Percentiles rank a stretch among this genome's conserved stretches.
phyloP scores from a whole-genome alignment of 2,888 invertebrate species.

The Rotaria sp. region DNA sequence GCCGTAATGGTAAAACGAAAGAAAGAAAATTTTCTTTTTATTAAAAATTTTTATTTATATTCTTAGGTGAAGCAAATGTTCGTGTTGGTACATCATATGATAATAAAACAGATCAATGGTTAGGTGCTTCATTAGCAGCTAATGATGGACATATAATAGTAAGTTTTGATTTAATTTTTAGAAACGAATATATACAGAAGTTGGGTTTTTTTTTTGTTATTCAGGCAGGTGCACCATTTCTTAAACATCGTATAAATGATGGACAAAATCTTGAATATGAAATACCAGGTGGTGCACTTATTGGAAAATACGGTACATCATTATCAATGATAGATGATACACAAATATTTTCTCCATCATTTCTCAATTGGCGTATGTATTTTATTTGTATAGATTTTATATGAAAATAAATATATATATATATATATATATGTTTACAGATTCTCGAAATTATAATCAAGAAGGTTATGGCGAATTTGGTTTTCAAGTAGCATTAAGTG shows the following conservation, averaged over 20 bases:
- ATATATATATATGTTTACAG: neutral
- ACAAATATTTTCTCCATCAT: neutral
- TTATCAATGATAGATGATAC: neutral
- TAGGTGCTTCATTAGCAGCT: constrained; percentile 41
- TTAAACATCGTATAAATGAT: constrained; percentile 3
- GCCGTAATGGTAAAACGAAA: neutral
- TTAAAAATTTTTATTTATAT: neutral
- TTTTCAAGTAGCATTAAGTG: constrained; percentile 24
- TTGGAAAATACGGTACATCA: neutral
- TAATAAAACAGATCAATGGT: constrained; percentile 41
- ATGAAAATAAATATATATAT: neutral
- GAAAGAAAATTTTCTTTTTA: neutral
- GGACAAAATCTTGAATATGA: neutral
- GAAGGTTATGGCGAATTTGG: constrained; percentile 24
- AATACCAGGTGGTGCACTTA: neutral
- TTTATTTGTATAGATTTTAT: neutral
- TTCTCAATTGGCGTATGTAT: neutral
- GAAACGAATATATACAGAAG: neutral
- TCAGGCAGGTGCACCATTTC: constrained; percentile 19
- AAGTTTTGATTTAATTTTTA: neutral
- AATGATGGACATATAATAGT: constrained; percentile 25
- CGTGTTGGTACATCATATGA: constrained; percentile 25
- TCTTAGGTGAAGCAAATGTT: neutral
- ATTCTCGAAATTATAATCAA: constrained; percentile 20
- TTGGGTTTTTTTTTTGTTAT: neutral